Evolutionary conservation across 2,113 vertebrate species (phyloP), one percentile per base, ranked within the genome.

Genomic region (Naja naja): DNA sequence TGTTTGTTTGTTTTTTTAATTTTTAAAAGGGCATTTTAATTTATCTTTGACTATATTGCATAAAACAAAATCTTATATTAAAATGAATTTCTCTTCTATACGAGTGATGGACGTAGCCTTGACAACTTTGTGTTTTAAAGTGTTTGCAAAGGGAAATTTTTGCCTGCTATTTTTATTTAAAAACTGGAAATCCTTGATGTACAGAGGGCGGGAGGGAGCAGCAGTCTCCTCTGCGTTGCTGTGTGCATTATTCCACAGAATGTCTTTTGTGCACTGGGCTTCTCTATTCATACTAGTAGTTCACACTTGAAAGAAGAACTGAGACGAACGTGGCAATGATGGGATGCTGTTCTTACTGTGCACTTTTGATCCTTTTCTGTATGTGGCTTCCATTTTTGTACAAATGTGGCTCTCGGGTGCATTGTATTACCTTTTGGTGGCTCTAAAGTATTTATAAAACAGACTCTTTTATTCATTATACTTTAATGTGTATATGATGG

Each of bases 401-500:
- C 94, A 97, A 96, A 95, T 96, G 96, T 97, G 96, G 94, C 94
- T 94, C 96, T 97, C 95, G 94, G 97, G 95, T 96, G 96, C 96
- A 97, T 96, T 94, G 92, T 96, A 96, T 93, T 95, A 55, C 93
- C 94, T 94, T 95, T 96, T 95, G 91, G 87, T 97, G 97, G 90
- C 94, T 96, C 95, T 96, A 89, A 90, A 97, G 93, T 98, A 98
- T 98, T 97, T 98, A 97, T 98, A 97, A 96, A 95, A 95, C 45
- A 74, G 94, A 93, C 95, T 81, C 89, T 92, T 93, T 96, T 96
- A 96, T 96, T 96, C 89, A 91, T 96, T 90, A 94, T 96, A 97
- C 95, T 97, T 97, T 96, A 96, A 96, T 97, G 94, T 98, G 97
- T 98, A 98, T 98, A 98, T 98, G 97, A 96, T 90, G 97, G 96